These are phyloP conservation scores for Tokudaia muenninki DNA, from an alignment of 2,797 vertebrate species.

Conservation along the genomic window DNA sequence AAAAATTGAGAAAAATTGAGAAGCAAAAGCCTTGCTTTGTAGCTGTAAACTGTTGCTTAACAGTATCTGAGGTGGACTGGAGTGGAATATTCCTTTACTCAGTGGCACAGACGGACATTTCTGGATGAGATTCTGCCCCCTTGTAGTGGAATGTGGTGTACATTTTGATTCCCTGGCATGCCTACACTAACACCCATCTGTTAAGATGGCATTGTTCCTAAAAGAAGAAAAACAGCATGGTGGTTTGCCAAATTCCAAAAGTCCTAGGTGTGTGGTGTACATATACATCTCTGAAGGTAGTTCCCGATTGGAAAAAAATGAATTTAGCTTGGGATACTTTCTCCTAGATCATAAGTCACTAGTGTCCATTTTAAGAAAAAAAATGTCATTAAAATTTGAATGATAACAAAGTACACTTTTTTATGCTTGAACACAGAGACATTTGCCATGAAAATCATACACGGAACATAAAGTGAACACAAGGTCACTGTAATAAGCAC, in stretches of 20 bases:
- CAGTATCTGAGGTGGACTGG: conserved; percentile 36
- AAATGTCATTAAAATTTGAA: neutral
- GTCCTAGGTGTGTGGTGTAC: conserved; percentile 84
- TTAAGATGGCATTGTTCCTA: conserved; percentile 85
- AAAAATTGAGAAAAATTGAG: neutral
- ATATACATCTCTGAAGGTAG: conserved; percentile 76
- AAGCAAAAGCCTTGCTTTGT: neutral
- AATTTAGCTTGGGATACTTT: neutral
- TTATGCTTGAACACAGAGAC: neutral
- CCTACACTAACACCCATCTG: conserved; percentile 87
- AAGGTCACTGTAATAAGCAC: neutral
- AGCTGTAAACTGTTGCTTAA: conserved; percentile 53
- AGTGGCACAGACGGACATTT: conserved; percentile 84
- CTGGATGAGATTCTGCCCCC: conserved; percentile 86
- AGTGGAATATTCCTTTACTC: conserved; percentile 84
- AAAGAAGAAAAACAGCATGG: conserved; percentile 33
- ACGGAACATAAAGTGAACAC: neutral
- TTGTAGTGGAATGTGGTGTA: conserved; percentile 88
- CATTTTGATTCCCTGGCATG: conserved; percentile 88
- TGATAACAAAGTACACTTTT: neutral
- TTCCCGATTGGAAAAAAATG: conserved; percentile 73
- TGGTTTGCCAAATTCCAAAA: conserved; percentile 80
- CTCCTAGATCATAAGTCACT: neutral
- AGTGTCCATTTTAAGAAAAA: neutral
- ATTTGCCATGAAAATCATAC: neutral